phyloP scores from a whole-genome alignment of 2,113 vertebrate species.

The Podiceps cristatus region DNA sequence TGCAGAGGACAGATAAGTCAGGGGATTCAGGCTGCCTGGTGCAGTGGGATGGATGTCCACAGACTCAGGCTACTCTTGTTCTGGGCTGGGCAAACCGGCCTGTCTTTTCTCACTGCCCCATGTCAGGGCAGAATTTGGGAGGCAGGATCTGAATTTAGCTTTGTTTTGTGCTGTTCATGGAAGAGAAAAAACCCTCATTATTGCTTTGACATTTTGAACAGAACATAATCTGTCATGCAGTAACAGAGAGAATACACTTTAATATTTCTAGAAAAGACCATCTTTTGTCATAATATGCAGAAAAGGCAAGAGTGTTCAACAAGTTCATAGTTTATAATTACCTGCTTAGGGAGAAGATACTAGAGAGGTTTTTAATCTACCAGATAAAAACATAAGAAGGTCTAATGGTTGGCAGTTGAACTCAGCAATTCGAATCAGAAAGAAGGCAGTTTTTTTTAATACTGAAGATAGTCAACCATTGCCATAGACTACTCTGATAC shows the following conservation, averaged over 20 bases:
- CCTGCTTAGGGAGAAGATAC: background rate
- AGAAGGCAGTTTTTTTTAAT: background rate
- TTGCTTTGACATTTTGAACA: background rate
- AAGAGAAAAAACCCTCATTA: background rate
- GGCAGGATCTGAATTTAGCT: background rate
- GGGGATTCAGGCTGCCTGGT: background rate
- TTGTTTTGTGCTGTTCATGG: background rate
- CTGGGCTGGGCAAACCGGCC: background rate
- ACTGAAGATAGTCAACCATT: background rate
- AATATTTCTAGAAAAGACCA: constrained; percentile 37
- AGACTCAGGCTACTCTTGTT: background rate
- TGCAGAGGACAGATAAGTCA: constrained; percentile 4
- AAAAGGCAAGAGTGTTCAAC: constrained; percentile 18
- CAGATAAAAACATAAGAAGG: background rate
- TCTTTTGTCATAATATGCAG: background rate
- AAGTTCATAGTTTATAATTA: constrained; percentile 44
- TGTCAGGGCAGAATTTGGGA: background rate
- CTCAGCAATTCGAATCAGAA: background rate
- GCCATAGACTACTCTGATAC: background rate
- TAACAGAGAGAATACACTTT: background rate
- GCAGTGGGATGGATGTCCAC: background rate
- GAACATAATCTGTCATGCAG: background rate
- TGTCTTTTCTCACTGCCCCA: background rate
- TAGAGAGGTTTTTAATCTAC: constrained; percentile 11
- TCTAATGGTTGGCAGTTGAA: background rate